A percentile compares a stretch with the other conserved stretches of the same genome.
phyloP scores from a whole-genome alignment of 2,113 vertebrate species.

The Indri indri region DNA sequence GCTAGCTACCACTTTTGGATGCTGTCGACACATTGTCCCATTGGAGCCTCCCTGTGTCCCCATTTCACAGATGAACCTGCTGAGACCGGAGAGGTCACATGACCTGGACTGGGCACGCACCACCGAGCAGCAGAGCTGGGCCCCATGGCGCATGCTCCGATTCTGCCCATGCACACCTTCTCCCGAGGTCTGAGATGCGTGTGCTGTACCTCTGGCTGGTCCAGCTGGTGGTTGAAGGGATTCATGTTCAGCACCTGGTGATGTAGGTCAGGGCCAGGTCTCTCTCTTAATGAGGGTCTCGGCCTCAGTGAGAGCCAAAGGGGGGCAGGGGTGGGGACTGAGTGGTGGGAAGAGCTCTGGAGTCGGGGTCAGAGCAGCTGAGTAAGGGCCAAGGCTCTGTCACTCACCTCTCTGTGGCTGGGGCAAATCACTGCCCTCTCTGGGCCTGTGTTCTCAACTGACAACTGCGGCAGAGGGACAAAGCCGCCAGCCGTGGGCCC shows the following conservation, averaged over 20 bases:
- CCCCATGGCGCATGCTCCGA: rapidly evolving
- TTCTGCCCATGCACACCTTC: rapidly evolving
- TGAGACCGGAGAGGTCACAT: not conserved
- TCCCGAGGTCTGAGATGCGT: not conserved
- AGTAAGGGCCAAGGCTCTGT: not conserved
- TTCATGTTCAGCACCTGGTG: not conserved
- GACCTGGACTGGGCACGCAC: rapidly evolving
- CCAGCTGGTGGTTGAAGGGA: not conserved
- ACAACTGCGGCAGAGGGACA: not conserved
- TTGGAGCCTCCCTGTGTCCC: not conserved
- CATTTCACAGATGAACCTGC: not conserved
- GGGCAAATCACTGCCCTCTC: not conserved
- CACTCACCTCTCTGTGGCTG: not conserved
- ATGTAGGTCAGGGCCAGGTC: not conserved
- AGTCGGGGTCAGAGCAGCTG: not conserved
- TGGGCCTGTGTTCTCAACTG: not conserved
- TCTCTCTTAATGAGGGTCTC: not conserved
- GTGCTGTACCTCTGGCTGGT: not conserved
- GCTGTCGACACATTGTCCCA: not conserved
- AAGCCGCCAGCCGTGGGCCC: not conserved
- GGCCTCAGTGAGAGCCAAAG: not conserved
- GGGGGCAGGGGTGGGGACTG: too few species aligned
- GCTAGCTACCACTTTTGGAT: not conserved
- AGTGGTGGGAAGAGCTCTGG: not conserved
- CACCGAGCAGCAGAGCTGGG: not conserved